Conservation (phyloP, 2,113 vertebrate species). For the Podarcis raffonei region DNA sequence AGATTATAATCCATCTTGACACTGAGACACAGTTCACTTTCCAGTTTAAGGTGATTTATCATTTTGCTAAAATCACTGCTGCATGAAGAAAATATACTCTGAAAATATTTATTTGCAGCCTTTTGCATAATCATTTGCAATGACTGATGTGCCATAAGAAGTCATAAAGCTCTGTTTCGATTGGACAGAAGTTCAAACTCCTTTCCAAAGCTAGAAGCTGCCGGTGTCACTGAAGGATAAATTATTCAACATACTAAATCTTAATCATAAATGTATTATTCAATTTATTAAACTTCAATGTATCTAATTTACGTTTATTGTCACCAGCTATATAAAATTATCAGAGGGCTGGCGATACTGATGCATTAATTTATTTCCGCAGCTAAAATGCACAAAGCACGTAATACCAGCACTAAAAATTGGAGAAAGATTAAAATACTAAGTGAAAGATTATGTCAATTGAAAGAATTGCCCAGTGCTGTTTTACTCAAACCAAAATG, state of each 20-base stretch:
- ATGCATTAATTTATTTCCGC: background rate
- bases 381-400: background rate
- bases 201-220: slow-evolving; percentile 36
- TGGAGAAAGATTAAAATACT: background rate
- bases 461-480: background rate
- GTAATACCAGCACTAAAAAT: background rate
- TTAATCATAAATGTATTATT: slow-evolving; percentile 13
- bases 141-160: slow-evolving; percentile 4
- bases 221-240: slow-evolving; percentile 16
- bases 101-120: slow-evolving; percentile 31
- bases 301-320: background rate
- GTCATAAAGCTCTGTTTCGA: slow-evolving; percentile 14
- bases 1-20: slow-evolving; percentile 50
- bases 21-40: slow-evolving; percentile 43
- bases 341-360: background rate
- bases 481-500: background rate
- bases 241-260: slow-evolving; percentile 9
- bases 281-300: background rate
- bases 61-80: slow-evolving; percentile 24
- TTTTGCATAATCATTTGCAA: slow-evolving; percentile 41
- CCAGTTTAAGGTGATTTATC: slow-evolving; percentile 51
- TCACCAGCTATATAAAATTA: slow-evolving; percentile 2
- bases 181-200: slow-evolving; percentile 29
- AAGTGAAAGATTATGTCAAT: background rate
- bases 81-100: slow-evolving; percentile 27